Conservation (phyloP, 2,888 invertebrate species). For the Dynastes grantii region DNA sequence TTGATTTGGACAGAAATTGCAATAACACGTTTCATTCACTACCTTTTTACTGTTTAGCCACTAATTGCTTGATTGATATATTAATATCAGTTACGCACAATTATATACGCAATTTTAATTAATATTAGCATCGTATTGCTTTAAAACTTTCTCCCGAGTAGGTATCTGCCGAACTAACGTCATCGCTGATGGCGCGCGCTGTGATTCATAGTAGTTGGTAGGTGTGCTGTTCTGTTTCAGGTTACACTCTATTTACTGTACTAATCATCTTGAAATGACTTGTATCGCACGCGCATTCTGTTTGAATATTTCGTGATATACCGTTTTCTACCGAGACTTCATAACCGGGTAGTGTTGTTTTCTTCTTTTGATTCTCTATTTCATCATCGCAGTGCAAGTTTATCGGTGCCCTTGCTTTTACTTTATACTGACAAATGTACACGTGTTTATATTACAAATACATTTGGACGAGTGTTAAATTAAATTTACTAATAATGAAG, state of each 20-base stretch:
- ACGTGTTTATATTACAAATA: background rate
- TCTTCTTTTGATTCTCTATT: background rate
- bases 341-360: background rate
- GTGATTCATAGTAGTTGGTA: slow-evolving; percentile 12
- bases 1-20: too few relatives aligned
- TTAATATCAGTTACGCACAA: too few relatives aligned
- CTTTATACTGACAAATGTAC: background rate
- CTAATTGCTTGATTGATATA: too few relatives aligned
- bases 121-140: background rate
- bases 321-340: slow-evolving; percentile 4
- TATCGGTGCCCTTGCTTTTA: background rate
- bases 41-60: too few relatives aligned
- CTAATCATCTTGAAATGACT: slow-evolving; percentile 13
- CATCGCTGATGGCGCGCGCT: slow-evolving; percentile 1
- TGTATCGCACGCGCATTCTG: slow-evolving; percentile 15
- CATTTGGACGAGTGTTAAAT: background rate
- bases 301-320: slow-evolving; percentile 25
- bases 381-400: background rate
- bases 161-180: slow-evolving; percentile 10
- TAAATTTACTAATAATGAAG: background rate
- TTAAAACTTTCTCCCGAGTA: background rate
- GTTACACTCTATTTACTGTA: slow-evolving; percentile 34
- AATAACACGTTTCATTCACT: too few relatives aligned
- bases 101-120: too few relatives aligned
- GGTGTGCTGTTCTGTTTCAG: slow-evolving; percentile 31